Evolutionary conservation across 2,888 invertebrate genomes (phyloP).

Genomic region (Macaria notata): DNA sequence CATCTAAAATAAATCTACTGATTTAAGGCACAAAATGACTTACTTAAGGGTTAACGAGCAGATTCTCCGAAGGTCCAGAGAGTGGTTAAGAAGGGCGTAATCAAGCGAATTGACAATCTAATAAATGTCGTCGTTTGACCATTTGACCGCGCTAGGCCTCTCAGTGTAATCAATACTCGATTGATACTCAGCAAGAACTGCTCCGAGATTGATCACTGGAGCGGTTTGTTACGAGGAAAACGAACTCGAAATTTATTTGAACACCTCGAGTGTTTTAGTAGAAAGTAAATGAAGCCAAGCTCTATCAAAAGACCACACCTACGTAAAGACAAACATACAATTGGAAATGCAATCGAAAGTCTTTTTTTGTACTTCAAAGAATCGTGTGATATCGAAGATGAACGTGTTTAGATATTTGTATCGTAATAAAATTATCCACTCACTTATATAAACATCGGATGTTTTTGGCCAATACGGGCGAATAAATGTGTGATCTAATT

Average conservation of each 20-base stretch:
- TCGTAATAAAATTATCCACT: constrained; percentile 30
- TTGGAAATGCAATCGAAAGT: constrained; percentile 13
- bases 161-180: constrained; percentile 24
- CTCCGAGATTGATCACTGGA: constrained; percentile 4
- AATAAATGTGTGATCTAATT: constrained; percentile 17
- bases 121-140: constrained; percentile 30
- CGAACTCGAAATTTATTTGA: constrained; percentile 14
- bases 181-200: constrained; percentile 12
- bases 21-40: constrained; percentile 6
- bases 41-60: constrained; percentile 32
- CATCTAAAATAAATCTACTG: neutral
- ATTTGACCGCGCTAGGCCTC: constrained; percentile 22
- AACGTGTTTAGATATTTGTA: constrained; percentile 15
- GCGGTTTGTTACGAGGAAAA: constrained; percentile 19
- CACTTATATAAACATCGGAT: constrained; percentile 25
- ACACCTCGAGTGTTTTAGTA: constrained; percentile 10
- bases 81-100: constrained; percentile 21
- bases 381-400: constrained; percentile 12
- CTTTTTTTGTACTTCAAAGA: constrained; percentile 7
- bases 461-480: constrained; percentile 11
- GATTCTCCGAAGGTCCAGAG: constrained; percentile 32
- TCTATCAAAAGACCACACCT: constrained; percentile 4
- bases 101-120: constrained; percentile 32
- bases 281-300: constrained; percentile 13
- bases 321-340: constrained; percentile 4